A percentile compares a stretch with the other conserved stretches of the same genome.
Conservation (phyloP, 2,113 vertebrate species). For the Toxotes jaculatrix region DNA sequence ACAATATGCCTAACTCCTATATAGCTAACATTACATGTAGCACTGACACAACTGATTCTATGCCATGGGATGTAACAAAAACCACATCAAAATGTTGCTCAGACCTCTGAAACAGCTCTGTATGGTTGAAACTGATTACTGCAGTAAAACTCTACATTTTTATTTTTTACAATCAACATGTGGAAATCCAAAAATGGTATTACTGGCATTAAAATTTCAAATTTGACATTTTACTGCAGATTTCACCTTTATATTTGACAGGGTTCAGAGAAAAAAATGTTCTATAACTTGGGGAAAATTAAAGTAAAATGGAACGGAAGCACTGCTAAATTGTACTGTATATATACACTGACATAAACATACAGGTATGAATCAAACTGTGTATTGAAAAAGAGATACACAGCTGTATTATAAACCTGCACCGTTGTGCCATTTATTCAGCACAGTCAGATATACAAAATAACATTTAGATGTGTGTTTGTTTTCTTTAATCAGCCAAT, state of each 20-base stretch:
- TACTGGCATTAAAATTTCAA: neutral
- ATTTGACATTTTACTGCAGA: neutral
- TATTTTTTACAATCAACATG: neutral
- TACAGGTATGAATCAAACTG: neutral
- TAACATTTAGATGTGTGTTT: constrained; percentile 47
- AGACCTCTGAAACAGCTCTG: neutral
- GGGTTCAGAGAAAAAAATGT: neutral
- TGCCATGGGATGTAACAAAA: neutral
- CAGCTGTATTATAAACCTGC: constrained; percentile 14
- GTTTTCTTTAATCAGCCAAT: constrained; percentile 75
- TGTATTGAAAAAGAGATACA: constrained; percentile 3
- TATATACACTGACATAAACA: no score
- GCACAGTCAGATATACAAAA: constrained; percentile 52
- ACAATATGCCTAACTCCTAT: neutral
- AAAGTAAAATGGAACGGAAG: neutral
- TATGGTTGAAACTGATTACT: neutral
- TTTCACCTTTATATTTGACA: no score
- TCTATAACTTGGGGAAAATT: neutral
- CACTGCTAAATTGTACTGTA: neutral
- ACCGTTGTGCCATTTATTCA: constrained; percentile 44
- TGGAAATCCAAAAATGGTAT: no score
- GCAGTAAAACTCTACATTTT: neutral
- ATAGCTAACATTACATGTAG: no score
- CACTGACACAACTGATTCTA: no score
- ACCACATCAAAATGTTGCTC: neutral